A percentile compares a stretch with the other conserved stretches of the same genome.
Conservation (phyloP, 2,888 invertebrate genomes). For the Petrolisthes manimaculis region DNA sequence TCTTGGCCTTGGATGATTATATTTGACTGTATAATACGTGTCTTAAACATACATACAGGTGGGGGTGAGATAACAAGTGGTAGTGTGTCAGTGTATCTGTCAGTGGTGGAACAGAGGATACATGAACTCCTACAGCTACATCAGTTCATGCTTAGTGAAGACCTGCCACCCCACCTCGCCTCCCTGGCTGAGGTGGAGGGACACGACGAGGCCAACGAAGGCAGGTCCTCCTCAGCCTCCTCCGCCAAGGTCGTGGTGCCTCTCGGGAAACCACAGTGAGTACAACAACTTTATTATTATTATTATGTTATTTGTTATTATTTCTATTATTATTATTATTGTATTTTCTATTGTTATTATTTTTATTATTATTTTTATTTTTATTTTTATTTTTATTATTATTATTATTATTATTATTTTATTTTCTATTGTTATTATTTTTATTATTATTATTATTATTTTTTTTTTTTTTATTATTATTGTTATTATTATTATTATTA, state of each 20-base stretch:
- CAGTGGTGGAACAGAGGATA: conserved; percentile 63
- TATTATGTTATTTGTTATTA: background rate
- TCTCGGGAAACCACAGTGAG: conserved; percentile 53
- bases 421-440: background rate
- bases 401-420: background rate
- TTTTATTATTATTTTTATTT: conserved; percentile 16
- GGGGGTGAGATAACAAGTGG: conserved; percentile 58
- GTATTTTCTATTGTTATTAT: background rate
- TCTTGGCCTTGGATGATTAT: too few species aligned
- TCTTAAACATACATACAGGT: too few species aligned
- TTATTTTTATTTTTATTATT: background rate
- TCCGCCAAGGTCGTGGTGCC: conserved; percentile 38
- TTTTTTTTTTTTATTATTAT: background rate
- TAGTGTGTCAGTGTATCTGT: conserved; percentile 56
- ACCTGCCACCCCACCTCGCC: conserved; percentile 5
- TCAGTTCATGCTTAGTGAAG: conserved; percentile 44
- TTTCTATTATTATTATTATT: background rate
- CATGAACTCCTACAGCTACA: conserved; percentile 52
- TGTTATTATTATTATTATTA: background rate
- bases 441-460: background rate
- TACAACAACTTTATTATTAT: background rate
- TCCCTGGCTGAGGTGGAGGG: conserved; percentile 19
- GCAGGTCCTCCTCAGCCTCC: conserved; percentile 35
- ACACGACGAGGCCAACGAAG: conserved; percentile 34
- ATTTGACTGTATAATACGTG: too few species aligned